Conservation (phyloP, 64 coral and sea anemone species). For the Pachyseris speciosa region DNA sequence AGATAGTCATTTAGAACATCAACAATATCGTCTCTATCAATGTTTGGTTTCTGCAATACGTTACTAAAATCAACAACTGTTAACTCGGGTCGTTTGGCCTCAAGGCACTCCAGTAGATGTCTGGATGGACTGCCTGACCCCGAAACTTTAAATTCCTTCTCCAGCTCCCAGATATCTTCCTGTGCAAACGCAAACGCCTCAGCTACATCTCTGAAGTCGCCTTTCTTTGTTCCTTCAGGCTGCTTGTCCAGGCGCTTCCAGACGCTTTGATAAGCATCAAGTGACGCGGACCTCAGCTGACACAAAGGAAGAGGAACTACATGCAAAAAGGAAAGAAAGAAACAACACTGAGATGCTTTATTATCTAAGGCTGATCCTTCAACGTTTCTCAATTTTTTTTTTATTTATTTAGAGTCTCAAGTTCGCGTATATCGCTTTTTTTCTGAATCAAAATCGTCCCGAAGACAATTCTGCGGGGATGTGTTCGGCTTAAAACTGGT, state of each 20-base stretch:
- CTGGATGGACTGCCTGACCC: background rate
- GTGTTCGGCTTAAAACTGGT: no score
- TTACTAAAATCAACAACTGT: background rate
- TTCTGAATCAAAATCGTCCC: no score
- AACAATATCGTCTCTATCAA: background rate
- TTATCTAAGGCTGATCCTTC: no score
- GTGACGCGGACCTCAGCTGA: background rate
- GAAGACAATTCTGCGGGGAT: no score
- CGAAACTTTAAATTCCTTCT: background rate
- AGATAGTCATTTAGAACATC: background rate
- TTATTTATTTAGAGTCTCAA: no score
- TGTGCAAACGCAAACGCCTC: background rate
- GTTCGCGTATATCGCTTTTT: no score
- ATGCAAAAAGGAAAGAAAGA: background rate
- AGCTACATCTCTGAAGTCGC: background rate
- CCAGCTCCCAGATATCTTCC: background rate
- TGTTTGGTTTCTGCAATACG: background rate
- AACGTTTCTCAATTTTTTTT: no score
- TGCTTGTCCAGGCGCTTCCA: constrained; percentile 17
- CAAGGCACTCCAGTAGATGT: background rate
- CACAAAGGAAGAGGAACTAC: background rate
- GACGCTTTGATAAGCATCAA: background rate
- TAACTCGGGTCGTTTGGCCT: background rate
- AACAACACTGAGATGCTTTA: no score
- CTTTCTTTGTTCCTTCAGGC: background rate